Base-by-base conservation (phyloP, 2,797 vertebrate species). In the Lagodon rhomboides region DNA sequence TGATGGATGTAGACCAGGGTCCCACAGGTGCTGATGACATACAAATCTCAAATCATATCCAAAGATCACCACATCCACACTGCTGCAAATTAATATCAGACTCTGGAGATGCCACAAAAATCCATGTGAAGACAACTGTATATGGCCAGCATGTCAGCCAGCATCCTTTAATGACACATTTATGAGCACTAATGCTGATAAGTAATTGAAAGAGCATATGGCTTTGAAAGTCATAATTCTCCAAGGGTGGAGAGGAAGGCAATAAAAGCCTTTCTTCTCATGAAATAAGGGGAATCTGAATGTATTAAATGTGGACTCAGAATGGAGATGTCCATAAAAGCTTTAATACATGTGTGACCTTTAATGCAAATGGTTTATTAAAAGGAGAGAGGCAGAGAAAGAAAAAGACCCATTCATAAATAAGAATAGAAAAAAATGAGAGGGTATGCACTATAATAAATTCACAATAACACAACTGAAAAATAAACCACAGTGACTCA, bases 141-240 rank as follows among this genome's bases (percentile, higher is more conserved):
- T 83, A 64, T 62, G 50, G 15, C 27, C 61, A 46, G 47, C 38
- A 3, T 47, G 62, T 66, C n/a, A n/a, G n/a, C n/a, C n/a, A n/a
- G n/a, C n/a, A 62, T 49, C 85, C 69, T 72, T 79, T 82, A 74
- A 89, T 82, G 71, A 85, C 84, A 79, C 56, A 46, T 88, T 87
- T 73, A 89, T 80, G 76, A 89, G 67, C 41, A 5, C 60, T 89
- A 85, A 90, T 89, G 76, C 78, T 66, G 73, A 63, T 64, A 75
- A 85, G 71, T 79, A 64, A 87, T 70, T 79, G 69, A 85, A 68
- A 70, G 59, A 84, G 60, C 85, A 83, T 64, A 67, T 68, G 75
- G 74, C 22, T 54, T n/a, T 63, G 75, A 80, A 70, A 80, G 75
- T 44, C 66, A 54, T 73, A 76, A 85, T 46, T 85, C 76, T 79